These are phyloP conservation scores for Palythoa heliodiscus DNA, from an alignment of 92 coral and sea anemone genomes.

Conservation along the genomic window DNA sequence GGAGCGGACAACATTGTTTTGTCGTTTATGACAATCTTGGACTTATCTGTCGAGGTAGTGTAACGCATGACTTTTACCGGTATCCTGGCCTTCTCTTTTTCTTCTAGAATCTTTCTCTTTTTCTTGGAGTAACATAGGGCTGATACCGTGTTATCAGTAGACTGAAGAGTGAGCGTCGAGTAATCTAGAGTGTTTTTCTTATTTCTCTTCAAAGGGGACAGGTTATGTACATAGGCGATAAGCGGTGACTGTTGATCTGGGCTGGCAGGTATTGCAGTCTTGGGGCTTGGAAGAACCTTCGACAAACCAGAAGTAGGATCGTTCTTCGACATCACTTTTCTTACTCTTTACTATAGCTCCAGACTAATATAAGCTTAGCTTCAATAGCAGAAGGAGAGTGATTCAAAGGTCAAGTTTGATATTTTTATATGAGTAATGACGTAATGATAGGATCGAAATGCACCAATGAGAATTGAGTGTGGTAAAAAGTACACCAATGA, in stretches of 20 bases:
- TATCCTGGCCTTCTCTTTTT: conserved; percentile 20
- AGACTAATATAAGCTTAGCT: background rate
- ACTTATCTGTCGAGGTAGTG: conserved; percentile 48
- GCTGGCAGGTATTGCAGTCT: background rate
- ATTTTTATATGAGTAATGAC: background rate
- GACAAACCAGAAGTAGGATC: conserved; percentile 5
- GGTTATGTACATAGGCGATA: conserved; percentile 47
- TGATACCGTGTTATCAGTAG: conserved; percentile 46
- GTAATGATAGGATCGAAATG: background rate
- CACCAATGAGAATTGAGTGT: background rate
- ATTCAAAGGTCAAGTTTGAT: background rate
- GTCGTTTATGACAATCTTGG: conserved; percentile 61
- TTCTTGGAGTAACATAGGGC: conserved; percentile 46
- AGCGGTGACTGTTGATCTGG: conserved; percentile 9
- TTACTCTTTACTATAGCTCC: background rate
- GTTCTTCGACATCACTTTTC: conserved; percentile 7
- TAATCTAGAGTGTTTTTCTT: conserved; percentile 55
- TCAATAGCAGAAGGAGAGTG: background rate
- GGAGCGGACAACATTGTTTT: conserved; percentile 49
- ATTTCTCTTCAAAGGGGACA: conserved; percentile 57
- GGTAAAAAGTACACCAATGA: background rate
- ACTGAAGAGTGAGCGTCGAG: conserved; percentile 24
- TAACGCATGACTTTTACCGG: conserved; percentile 56
- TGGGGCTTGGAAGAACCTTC: background rate
- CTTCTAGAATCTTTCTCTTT: conserved; percentile 30